A percentile compares a stretch with the other conserved stretches of the same genome.
Evolutionary conservation across 2,888 invertebrate species (phyloP).

Genomic region (Phyto melanocephala): DNA sequence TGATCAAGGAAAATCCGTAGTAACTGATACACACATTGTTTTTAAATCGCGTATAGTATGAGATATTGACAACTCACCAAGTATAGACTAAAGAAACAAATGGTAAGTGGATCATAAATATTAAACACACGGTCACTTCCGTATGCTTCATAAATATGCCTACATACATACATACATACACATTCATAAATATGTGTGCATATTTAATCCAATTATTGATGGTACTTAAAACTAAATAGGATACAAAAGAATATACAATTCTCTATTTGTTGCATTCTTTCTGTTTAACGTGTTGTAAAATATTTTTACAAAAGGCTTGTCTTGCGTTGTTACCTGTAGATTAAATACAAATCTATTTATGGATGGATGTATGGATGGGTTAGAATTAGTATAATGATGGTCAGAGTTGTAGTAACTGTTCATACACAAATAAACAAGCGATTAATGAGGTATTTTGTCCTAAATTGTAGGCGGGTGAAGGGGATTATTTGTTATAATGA

Average conservation of each 20-base stretch:
- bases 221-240: slow-evolving; percentile 53
- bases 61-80: not conserved
- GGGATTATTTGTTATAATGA: slow-evolving; percentile 48
- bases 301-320: not conserved
- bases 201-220: slow-evolving; percentile 64
- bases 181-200: too few relatives aligned
- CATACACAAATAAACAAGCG: slow-evolving; percentile 16
- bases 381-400: not conserved
- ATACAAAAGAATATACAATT: slow-evolving; percentile 33
- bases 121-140: slow-evolving; percentile 21
- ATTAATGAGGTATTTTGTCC: slow-evolving; percentile 46
- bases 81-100: not conserved
- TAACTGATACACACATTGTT: not conserved
- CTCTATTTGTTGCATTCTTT: not conserved
- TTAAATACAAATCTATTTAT: not conserved
- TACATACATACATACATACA: too few relatives aligned
- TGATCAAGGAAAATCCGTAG: not conserved
- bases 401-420: not conserved
- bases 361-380: not conserved
- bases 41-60: not conserved
- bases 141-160: slow-evolving; percentile 37
- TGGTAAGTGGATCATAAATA: slow-evolving; percentile 12
- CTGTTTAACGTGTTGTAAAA: not conserved
- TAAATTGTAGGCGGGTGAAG: slow-evolving; percentile 46
- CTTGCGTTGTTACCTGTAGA: slow-evolving; percentile 6